phyloP scores from a whole-genome alignment of 2,113 vertebrate species.

The Chinchilla lanigera region DNA sequence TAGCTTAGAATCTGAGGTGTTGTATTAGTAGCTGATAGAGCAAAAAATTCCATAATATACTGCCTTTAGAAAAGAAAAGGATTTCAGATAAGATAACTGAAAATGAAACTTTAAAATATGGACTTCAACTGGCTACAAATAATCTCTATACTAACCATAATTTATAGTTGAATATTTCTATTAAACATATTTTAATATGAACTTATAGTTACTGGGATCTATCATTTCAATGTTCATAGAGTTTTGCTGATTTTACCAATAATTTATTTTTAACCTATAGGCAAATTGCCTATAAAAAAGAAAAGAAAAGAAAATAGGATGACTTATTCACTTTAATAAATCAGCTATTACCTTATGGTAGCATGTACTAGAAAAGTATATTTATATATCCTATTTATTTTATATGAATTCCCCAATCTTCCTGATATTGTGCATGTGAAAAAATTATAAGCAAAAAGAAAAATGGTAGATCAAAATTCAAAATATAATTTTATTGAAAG shows the following conservation, averaged over 20 bases:
- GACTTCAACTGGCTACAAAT: neutral
- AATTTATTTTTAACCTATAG: constrained; percentile 18
- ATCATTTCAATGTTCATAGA: constrained; percentile 51
- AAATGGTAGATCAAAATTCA: neutral
- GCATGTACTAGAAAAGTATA: neutral
- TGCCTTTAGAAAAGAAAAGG: constrained; percentile 66
- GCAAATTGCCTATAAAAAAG: neutral
- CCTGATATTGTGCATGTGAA: neutral
- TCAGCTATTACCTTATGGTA: neutral
- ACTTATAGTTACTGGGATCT: neutral
- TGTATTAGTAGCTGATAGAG: constrained; percentile 13
- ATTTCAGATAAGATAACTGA: constrained; percentile 24
- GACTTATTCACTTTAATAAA: constrained; percentile 6
- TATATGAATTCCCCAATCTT: neutral
- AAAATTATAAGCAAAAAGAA: neutral
- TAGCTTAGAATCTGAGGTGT: constrained; percentile 49
- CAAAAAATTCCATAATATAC: constrained; percentile 53
- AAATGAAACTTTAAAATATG: constrained; percentile 44
- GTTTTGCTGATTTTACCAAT: constrained; percentile 6
- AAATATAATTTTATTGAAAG: neutral
- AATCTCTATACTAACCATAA: neutral
- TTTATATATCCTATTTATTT: neutral
- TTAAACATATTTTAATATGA: constrained; percentile 47
- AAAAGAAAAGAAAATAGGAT: neutral
- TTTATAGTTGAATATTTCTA: neutral